Evolutionary conservation across 2,113 vertebrate genomes (phyloP).

Genomic region (Vulpes ferrilata): DNA sequence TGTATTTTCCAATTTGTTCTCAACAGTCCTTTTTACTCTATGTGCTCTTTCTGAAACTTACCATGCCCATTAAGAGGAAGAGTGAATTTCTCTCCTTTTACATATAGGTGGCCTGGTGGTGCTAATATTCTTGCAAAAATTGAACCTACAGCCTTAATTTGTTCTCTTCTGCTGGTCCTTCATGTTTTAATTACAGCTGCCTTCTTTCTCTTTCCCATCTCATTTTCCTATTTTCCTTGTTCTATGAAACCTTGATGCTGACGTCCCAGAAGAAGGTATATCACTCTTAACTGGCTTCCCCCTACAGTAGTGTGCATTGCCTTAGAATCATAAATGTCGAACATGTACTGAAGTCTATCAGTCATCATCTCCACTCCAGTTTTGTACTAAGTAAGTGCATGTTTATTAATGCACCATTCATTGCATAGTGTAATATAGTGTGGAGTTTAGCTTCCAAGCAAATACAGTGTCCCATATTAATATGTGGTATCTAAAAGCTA

Average conservation of each 20-base stretch:
- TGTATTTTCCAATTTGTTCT: background rate
- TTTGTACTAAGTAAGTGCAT: background rate
- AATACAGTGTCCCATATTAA: background rate
- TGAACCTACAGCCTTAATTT: background rate
- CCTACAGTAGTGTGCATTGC: rapidly evolving
- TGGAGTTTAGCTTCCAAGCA: background rate
- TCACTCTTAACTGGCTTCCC: background rate
- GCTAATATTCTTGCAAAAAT: background rate
- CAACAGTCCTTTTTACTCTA: background rate
- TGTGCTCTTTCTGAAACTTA: background rate
- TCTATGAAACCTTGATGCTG: background rate
- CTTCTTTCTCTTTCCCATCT: background rate
- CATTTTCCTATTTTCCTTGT: background rate
- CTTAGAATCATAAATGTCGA: too few relatives aligned
- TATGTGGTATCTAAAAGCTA: background rate
- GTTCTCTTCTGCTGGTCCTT: background rate
- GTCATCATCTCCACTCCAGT: background rate
- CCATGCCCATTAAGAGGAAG: background rate
- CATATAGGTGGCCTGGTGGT: too few relatives aligned
- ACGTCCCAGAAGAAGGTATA: background rate
- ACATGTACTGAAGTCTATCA: rapidly evolving
- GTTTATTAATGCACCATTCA: background rate
- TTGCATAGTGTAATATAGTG: rapidly evolving
- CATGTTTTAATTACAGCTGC: background rate
- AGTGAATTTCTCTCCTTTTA: background rate